These are phyloP conservation scores for Sphecodes monilicornis DNA, from an alignment of 2,888 invertebrate species.

Conservation along the genomic window DNA sequence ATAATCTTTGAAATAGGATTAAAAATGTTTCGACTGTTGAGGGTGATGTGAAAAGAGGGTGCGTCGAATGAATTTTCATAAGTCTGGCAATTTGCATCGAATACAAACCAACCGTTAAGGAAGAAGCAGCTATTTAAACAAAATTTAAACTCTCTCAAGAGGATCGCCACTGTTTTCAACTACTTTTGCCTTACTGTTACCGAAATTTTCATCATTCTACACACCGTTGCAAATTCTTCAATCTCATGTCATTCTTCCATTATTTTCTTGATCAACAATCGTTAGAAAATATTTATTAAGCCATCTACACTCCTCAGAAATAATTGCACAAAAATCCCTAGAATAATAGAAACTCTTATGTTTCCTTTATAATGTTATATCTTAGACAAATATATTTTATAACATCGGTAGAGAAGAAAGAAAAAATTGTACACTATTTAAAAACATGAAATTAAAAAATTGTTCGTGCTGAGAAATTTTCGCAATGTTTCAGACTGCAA, in stretches of 20 bases:
- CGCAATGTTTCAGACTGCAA: too few relatives aligned
- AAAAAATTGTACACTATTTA: too few relatives aligned
- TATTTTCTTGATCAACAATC: background rate
- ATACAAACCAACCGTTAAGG: background rate
- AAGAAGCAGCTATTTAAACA: background rate
- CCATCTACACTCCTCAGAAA: too few relatives aligned
- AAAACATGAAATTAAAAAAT: too few relatives aligned
- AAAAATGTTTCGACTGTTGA: conserved; percentile 18
- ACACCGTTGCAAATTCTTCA: too few relatives aligned
- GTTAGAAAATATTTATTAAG: background rate
- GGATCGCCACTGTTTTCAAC: conserved; percentile 7
- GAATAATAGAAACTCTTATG: too few relatives aligned
- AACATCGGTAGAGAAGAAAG: too few relatives aligned
- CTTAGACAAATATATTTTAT: too few relatives aligned
- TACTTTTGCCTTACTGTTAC: background rate
- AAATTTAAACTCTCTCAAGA: background rate
- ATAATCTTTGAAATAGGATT: conserved; percentile 46
- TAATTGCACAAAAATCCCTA: background rate
- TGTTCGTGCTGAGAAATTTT: too few relatives aligned
- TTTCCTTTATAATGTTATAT: too few relatives aligned
- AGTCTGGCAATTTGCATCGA: conserved; percentile 50
- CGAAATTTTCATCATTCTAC: background rate
- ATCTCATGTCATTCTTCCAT: background rate
- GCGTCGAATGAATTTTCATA: conserved; percentile 54
- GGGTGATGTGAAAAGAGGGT: background rate